Percentiles rank a stretch among this genome's conserved stretches.
These are phyloP conservation scores for Passer montanus DNA, from an alignment of 2,113 vertebrate genomes.

Conservation along the genomic window DNA sequence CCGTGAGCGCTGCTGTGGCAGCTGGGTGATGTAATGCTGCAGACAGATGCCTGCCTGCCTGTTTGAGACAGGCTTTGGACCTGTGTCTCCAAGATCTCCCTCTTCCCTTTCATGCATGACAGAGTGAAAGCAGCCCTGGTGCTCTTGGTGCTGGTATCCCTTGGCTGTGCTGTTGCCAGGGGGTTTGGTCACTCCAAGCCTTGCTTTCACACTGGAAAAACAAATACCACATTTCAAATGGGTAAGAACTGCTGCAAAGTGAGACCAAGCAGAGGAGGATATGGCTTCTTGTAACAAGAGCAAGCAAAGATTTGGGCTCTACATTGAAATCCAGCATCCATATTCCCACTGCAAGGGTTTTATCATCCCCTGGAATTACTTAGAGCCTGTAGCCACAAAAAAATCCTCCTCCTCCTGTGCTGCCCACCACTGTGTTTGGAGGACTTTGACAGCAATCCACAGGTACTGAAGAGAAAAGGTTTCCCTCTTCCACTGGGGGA, in stretches of 20 bases:
- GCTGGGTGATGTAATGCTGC: not conserved
- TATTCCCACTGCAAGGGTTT: not conserved
- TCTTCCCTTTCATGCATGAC: not conserved
- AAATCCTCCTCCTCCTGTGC: not conserved
- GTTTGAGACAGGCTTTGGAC: not conserved
- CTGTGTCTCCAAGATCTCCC: not conserved
- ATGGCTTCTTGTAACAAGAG: not conserved
- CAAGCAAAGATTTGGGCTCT: not conserved
- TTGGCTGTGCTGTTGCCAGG: not conserved
- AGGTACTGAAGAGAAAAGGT: not conserved
- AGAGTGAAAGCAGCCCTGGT: not conserved
- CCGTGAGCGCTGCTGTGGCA: fast-evolving
- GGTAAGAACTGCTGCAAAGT: not conserved
- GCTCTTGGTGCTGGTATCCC: not conserved
- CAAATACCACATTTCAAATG: not conserved
- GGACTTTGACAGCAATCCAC: not conserved
- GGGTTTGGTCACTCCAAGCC: not conserved
- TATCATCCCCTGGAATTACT: not conserved
- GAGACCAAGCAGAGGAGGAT: not conserved
- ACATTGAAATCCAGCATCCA: not conserved
- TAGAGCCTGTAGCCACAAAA: not conserved
- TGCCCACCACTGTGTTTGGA: not conserved
- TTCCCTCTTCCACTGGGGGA: not conserved
- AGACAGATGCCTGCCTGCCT: not conserved
- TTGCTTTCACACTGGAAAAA: not conserved